A percentile compares a stretch with the other conserved stretches of the same genome.
These are phyloP conservation scores for Leontopithecus rosalia DNA, from an alignment of 2,797 vertebrate species.

Conservation along the genomic window DNA sequence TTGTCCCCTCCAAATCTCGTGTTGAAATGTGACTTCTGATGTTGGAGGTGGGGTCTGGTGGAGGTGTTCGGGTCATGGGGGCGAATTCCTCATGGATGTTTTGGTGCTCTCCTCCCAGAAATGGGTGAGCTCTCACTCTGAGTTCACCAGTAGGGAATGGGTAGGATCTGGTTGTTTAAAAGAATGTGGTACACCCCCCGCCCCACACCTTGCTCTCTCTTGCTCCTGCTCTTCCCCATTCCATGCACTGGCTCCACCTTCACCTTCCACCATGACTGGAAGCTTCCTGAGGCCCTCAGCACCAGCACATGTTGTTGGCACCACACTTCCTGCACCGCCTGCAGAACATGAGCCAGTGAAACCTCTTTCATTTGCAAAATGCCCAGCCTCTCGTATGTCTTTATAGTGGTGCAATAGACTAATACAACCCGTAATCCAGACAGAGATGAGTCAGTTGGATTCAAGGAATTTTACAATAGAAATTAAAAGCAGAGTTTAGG, in stretches of 20 bases:
- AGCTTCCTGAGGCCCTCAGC: not conserved
- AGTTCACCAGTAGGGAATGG: not conserved
- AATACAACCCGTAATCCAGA: not conserved
- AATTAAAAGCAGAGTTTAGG: not conserved
- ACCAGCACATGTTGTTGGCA: not conserved
- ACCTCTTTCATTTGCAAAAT: not conserved
- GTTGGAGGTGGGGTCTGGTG: not conserved
- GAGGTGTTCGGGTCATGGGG: not conserved
- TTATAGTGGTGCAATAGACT: not conserved
- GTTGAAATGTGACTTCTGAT: not conserved
- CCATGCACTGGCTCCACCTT: not conserved
- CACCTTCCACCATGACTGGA: not conserved
- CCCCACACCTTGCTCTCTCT: not conserved
- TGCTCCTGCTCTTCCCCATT: not conserved
- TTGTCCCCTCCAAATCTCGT: not conserved
- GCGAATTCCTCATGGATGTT: not conserved
- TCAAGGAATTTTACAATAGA: constrained; percentile 3
- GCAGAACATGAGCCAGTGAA: not conserved
- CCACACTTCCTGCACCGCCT: not conserved
- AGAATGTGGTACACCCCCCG: not conserved
- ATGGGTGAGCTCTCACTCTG: not conserved
- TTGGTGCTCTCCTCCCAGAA: not conserved
- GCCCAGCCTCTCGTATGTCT: not conserved
- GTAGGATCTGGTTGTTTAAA: not conserved
- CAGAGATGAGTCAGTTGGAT: not conserved